Conservation (phyloP, 2,888 invertebrate genomes). For the Metellina segmentata region DNA sequence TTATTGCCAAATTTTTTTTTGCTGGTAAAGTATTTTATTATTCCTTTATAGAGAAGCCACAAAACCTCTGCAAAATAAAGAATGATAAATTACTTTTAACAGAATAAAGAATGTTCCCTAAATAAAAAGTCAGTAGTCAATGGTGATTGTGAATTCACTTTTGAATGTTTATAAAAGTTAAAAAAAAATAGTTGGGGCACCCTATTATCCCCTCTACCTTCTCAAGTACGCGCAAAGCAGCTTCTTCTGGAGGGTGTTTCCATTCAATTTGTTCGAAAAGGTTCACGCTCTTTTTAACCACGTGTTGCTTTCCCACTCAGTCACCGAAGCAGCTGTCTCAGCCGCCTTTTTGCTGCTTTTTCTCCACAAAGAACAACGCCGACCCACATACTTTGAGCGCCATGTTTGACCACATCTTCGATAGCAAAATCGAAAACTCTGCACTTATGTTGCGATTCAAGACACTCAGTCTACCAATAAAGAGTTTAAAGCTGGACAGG, state of each 20-base stretch:
- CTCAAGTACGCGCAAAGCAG: background rate
- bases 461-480: too few species aligned
- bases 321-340: background rate
- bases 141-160: background rate
- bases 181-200: background rate
- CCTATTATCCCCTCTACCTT: background rate
- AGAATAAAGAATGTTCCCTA: background rate
- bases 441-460: too few species aligned
- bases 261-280: background rate
- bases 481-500: too few species aligned
- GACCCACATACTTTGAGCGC: background rate
- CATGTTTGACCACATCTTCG: background rate
- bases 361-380: background rate
- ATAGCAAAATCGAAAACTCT: background rate
- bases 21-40: background rate
- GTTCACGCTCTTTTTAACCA: background rate
- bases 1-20: background rate
- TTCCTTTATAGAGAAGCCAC: background rate
- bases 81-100: background rate
- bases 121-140: background rate
- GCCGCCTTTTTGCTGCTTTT: background rate
- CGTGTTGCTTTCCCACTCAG: constrained; percentile 1
- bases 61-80: background rate
- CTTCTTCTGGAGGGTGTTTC: background rate
- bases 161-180: background rate